Evolutionary conservation across 1,140 invertebrate species (phyloP), one percentile per base, ranked within the genome.

Genomic region (Macrosteles quadrilineatus): DNA sequence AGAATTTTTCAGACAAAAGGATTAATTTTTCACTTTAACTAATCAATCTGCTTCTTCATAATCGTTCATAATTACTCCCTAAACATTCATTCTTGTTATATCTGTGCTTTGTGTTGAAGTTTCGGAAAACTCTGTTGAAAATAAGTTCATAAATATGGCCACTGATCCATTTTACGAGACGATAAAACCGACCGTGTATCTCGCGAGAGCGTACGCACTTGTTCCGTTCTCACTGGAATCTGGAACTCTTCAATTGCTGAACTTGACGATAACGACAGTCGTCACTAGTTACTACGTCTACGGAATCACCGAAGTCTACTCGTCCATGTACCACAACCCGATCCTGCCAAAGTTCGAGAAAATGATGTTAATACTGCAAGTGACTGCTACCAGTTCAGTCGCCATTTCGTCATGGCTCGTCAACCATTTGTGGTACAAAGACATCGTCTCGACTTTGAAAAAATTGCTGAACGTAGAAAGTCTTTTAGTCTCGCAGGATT

Each of bases 281-380:
- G 32, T 66, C 4, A 12, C 25, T 25, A 45, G 9, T 9, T 40
- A 43, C 32, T 23, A 25, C 9, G 17, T 21, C 17, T 66, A 45
- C 63, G 63, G 63, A 9, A 45, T 43, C 40, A 25, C 32, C 11
- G 2, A 66, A 25, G 32, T 43, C 9, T 40, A 43, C 32, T 1
- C 19, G 9, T 66, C 63, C 9, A 43, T 66, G 23, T 66, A 66
- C 32, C n/a, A 43, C 36, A 66, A 66, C 36, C 63, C 63, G 32
- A 66, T 66, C 1, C 23, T 66, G 25, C 63, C 63, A 1, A 66
- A 43, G 21, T 66, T 66, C 17, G 63, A 66, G 40, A 66, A 66
- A 25, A 19, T 66, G 9, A 66, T 66, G 63, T 17, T 66, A 17
- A 43, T 66, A 2, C 32, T 66, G 32, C 63, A 66, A 66, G 23